phyloP scores from a whole-genome alignment of 2,797 vertebrate species.

The Syncerus caffer region DNA sequence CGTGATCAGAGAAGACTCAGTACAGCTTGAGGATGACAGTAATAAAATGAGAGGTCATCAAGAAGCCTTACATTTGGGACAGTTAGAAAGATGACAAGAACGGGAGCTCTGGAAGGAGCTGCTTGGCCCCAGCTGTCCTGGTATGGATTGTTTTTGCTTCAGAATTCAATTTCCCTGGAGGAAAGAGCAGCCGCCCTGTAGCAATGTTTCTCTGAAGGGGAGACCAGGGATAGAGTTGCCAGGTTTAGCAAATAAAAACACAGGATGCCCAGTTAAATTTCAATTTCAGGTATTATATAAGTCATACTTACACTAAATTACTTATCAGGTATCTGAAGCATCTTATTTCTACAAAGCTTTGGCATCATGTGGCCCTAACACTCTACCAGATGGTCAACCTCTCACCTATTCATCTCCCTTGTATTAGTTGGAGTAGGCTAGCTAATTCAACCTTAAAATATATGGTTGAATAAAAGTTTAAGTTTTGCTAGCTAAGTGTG shows the following conservation, averaged over 20 bases:
- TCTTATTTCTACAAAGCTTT: neutral
- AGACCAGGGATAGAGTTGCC: neutral
- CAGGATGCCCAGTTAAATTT: neutral
- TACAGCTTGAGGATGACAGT: neutral
- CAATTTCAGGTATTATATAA: neutral
- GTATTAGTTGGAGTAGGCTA: neutral
- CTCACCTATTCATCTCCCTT: neutral
- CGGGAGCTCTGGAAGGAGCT: neutral
- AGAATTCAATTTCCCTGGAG: neutral
- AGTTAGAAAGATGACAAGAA: neutral
- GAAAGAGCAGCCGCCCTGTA: neutral
- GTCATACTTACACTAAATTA: neutral
- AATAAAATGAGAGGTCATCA: neutral
- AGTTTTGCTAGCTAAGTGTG: neutral
- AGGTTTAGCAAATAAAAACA: constrained; percentile 8
- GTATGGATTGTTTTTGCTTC: neutral
- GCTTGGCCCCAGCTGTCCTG: neutral
- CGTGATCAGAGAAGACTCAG: neutral
- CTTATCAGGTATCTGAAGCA: neutral
- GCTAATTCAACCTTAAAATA: neutral
- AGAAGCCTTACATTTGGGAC: neutral
- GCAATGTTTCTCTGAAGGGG: neutral
- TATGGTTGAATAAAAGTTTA: neutral
- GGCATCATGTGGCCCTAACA: neutral
- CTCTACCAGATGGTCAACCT: neutral